phyloP scores from a whole-genome alignment of 2,888 invertebrate species.

The Eumerus sabulonum region DNA sequence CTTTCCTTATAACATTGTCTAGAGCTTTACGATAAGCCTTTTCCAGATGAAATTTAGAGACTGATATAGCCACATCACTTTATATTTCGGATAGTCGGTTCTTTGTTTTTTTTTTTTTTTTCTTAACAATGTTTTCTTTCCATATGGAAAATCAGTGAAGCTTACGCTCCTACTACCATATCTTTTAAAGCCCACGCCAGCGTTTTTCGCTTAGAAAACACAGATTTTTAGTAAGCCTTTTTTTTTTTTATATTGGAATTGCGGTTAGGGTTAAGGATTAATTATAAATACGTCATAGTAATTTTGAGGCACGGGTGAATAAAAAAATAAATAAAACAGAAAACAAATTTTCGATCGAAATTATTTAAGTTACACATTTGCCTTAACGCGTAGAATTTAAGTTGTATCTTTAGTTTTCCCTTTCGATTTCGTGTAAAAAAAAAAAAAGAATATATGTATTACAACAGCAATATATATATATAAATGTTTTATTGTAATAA shows the following conservation, averaged over 20 bases:
- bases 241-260: conserved; percentile 50
- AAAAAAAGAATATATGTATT: conserved; percentile 26
- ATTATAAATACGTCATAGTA: conserved; percentile 62
- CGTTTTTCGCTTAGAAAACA: too few relatives aligned
- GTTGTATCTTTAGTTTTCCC: conserved; percentile 44
- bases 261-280: conserved; percentile 63
- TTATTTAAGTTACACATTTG: conserved; percentile 53
- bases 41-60: not conserved
- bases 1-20: too few relatives aligned
- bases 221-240: conserved; percentile 31
- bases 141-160: too few relatives aligned
- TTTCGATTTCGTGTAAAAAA: conserved; percentile 57
- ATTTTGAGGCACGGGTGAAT: conserved; percentile 62
- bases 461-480: too few relatives aligned
- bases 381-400: conserved; percentile 59
- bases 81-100: not conserved
- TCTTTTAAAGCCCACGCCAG: too few relatives aligned
- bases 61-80: conserved; percentile 3
- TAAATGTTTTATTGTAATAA: conserved; percentile 37
- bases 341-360: conserved; percentile 17
- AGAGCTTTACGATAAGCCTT: too few relatives aligned
- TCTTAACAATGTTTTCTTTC: too few relatives aligned
- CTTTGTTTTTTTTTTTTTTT: too few relatives aligned
- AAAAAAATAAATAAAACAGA: conserved; percentile 23
- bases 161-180: too few relatives aligned